Conservation (phyloP, 2,888 invertebrate genomes). For the Sminthurinus aureus region DNA sequence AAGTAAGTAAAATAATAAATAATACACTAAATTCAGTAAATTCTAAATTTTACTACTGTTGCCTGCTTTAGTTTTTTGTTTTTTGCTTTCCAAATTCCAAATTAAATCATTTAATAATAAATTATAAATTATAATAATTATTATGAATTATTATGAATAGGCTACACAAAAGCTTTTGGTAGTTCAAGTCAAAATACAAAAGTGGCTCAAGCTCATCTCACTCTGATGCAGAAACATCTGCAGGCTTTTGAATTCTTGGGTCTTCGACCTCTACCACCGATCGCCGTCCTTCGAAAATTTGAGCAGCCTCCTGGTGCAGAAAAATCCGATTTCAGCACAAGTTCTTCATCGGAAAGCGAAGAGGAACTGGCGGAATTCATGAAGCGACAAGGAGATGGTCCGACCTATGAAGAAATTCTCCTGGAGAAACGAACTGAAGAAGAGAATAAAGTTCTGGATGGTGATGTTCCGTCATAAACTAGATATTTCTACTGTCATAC, state of each 20-base stretch:
- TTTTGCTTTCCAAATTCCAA: too few species aligned
- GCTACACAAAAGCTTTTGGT: conserved; percentile 13
- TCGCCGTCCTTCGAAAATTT: conserved; percentile 22
- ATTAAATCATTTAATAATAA: neutral
- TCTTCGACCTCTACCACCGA: conserved; percentile 23
- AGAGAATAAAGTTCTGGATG: neutral
- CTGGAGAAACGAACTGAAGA: neutral
- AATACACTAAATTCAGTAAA: too few species aligned
- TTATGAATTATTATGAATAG: conserved; percentile 4
- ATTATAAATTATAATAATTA: too few species aligned
- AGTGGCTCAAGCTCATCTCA: conserved; percentile 18
- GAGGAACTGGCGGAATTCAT: conserved; percentile 17
- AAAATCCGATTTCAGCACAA: conserved; percentile 13
- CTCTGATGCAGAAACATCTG: conserved; percentile 20
- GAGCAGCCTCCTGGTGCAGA: conserved; percentile 23
- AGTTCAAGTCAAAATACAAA: conserved; percentile 8
- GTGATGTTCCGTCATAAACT: too few species aligned
- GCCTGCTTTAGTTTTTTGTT: too few species aligned
- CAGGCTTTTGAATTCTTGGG: conserved; percentile 16
- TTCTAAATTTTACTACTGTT: too few species aligned
- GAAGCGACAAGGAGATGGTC: neutral
- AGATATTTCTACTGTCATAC: too few species aligned
- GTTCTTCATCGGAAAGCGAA: conserved; percentile 20
- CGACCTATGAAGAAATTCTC: neutral
- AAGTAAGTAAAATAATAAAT: conserved; percentile 1